phyloP scores from a whole-genome alignment of 2,113 vertebrate genomes.

The Melanotaenia duboulayi region DNA sequence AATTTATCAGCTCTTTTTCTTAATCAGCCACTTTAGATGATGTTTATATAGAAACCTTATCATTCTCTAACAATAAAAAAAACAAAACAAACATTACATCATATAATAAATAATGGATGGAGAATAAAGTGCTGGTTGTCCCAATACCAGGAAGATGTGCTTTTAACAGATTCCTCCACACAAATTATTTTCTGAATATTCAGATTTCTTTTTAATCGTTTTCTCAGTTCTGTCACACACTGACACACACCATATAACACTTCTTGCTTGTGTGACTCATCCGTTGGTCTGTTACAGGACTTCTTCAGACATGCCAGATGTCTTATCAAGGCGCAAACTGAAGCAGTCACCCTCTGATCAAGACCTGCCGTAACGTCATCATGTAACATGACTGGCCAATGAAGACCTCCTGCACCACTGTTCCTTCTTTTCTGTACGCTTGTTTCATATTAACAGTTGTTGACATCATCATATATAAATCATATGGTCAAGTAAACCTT shows the following conservation, averaged over 20 bases:
- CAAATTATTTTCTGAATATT: neutral
- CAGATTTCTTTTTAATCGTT: neutral
- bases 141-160: neutral
- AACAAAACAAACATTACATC: neutral
- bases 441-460: conserved; percentile 1
- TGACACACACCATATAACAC: neutral
- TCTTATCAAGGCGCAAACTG: conserved; percentile 75
- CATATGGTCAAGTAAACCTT: conserved; percentile 50
- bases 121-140: neutral
- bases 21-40: conserved; percentile 1
- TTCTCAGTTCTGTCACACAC: neutral
- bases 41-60: conserved; percentile 61
- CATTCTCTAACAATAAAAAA: conserved; percentile 14
- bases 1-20: neutral
- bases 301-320: conserved; percentile 80
- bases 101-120: neutral
- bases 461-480: conserved; percentile 2
- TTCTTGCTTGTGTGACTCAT: conserved; percentile 5
- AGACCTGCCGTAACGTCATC: conserved; percentile 68
- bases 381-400: neutral
- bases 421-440: neutral
- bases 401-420: neutral
- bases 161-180: neutral
- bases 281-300: conserved; percentile 70
- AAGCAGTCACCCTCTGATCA: conserved; percentile 72